Evolutionary conservation across 2,888 invertebrate species (phyloP).

Genomic region (Lasius fuliginosus): DNA sequence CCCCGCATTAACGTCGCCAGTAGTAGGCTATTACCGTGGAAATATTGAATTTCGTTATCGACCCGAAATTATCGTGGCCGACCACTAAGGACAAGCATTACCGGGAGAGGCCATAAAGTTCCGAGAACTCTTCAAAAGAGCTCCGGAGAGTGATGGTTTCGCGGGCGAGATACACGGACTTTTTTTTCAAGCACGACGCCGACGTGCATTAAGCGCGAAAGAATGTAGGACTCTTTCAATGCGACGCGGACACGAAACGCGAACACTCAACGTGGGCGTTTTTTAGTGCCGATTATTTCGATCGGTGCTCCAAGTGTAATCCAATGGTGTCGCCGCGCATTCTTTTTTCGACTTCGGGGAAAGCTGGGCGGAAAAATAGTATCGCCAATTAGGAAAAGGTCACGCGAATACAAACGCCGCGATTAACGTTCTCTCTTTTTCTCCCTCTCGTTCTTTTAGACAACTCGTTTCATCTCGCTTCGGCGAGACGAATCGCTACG

Average conservation of each 20-base stretch:
- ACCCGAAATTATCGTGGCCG: slow-evolving; percentile 77
- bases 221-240: slow-evolving; percentile 6
- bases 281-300: slow-evolving; percentile 29
- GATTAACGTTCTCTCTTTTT: slow-evolving; percentile 1
- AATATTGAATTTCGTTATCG: slow-evolving; percentile 84
- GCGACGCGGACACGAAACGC: slow-evolving; percentile 42
- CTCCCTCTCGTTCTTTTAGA: background rate
- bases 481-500: slow-evolving; percentile 22
- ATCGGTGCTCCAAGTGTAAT: slow-evolving; percentile 17
- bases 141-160: background rate
- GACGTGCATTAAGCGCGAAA: slow-evolving; percentile 34
- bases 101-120: slow-evolving; percentile 65
- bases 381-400: slow-evolving; percentile 37
- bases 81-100: slow-evolving; percentile 74
- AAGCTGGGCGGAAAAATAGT: background rate
- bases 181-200: background rate
- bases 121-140: slow-evolving; percentile 48
- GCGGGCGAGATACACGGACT: slow-evolving; percentile 5
- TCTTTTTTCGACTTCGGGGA: background rate
- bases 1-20: slow-evolving; percentile 78
- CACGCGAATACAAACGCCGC: slow-evolving; percentile 35
- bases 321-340: background rate
- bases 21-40: slow-evolving; percentile 74
- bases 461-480: background rate
- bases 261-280: background rate